Percentiles rank a stretch among this genome's conserved stretches.
These are phyloP conservation scores for Cistogaster globosa DNA, from an alignment of 2,888 invertebrate genomes.

Conservation along the genomic window DNA sequence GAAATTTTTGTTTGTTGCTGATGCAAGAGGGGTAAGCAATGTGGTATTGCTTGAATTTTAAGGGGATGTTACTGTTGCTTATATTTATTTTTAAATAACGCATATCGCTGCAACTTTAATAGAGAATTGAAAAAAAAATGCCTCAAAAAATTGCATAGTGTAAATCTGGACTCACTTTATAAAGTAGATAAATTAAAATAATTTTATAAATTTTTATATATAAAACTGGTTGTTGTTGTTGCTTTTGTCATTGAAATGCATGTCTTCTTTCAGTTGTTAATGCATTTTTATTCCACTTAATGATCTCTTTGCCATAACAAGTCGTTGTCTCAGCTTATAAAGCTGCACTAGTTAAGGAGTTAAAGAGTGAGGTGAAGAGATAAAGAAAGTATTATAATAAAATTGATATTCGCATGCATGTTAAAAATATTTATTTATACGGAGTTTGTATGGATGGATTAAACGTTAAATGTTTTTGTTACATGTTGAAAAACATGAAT, in stretches of 20 bases:
- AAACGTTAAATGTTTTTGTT: constrained; percentile 51
- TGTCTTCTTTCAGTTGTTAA: constrained; percentile 32
- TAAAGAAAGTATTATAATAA: constrained; percentile 4
- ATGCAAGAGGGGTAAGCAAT: too few species aligned
- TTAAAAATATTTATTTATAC: constrained; percentile 13
- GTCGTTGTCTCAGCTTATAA: constrained; percentile 43
- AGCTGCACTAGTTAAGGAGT: background rate
- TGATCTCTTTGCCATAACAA: constrained; percentile 55
- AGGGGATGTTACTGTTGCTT: too few species aligned
- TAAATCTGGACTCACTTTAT: too few species aligned
- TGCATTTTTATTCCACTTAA: constrained; percentile 4
- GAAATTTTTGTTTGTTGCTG: too few species aligned
- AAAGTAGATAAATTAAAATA: too few species aligned
- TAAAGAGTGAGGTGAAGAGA: constrained; percentile 7
- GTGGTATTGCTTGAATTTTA: too few species aligned
- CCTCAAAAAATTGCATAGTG: too few species aligned
- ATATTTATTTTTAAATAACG: too few species aligned
- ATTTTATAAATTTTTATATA: background rate
- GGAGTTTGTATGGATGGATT: constrained; percentile 55
- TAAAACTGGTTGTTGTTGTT: background rate
- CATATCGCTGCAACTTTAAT: too few species aligned
- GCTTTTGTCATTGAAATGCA: constrained; percentile 45
- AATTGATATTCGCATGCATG: constrained; percentile 45
- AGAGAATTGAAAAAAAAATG: too few species aligned
- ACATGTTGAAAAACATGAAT: constrained; percentile 68